Base-by-base conservation (phyloP, 2,797 vertebrate species). In the Sebastes flavidus region DNA sequence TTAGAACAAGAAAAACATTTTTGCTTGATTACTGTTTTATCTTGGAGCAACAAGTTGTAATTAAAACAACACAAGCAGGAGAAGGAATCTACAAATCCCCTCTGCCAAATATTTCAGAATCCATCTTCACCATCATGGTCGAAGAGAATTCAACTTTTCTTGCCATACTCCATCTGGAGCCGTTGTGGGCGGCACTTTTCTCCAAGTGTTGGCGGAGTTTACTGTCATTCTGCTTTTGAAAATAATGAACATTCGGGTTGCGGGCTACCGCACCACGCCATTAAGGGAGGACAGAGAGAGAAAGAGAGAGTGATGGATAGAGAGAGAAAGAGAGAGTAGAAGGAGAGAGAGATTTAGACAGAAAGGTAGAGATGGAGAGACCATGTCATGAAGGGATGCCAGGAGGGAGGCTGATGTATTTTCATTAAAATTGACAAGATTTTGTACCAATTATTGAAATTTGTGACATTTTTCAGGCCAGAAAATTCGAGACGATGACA, bases 121-220 rank as follows among this genome's bases (percentile, higher is more conserved):
- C 74, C 76, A 56, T 89, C 55, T 73, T 69, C 63, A 10, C 61
- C 72, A 34, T 58, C 34, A 20, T 4, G 59, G 78, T 68, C 22
- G 62, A 80, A 84, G 74, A 71, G 70, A 84, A 67, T 65, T 5
- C 25, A 85, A 82, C 72, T 77, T 86, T 70, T 74, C 70, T 71
- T 4, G 7, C 58, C 29, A 2, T 59, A n/a, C 69, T 86, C 89
- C 87, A 82, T 91, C 85, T 91, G 88, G 85, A 90, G 80, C 11
- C 34, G 9, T 59, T 67, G 87, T 74, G 78, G 84, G 80, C 46
- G 22, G 72, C 74, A 72, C 78, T 87, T 78, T 65, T 65, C 84
- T 78, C 78, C 75, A 65, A 83, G 72, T 65, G 78, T 66, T 89
- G 85, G 88, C 65, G 18, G 29, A 42, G 72, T 79, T 80, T 75